These are phyloP conservation scores for Clanis bilineata DNA, from an alignment of 2,888 invertebrate genomes.

Conservation along the genomic window DNA sequence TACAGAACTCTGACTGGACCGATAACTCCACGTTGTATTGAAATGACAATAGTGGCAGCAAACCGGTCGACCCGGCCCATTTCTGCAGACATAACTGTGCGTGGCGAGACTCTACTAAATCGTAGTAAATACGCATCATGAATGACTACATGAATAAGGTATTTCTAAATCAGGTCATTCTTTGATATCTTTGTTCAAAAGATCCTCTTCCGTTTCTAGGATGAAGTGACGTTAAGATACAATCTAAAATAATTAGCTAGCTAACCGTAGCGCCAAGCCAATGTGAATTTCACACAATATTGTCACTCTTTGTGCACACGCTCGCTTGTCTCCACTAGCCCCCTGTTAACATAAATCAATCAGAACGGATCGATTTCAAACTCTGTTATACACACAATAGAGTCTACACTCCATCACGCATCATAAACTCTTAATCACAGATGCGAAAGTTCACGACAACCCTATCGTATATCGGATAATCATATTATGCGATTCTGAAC, in stretches of 20 bases:
- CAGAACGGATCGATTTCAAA: slow-evolving; percentile 21
- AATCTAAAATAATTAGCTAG: slow-evolving; percentile 12
- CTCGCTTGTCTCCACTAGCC: slow-evolving; percentile 49
- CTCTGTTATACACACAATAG: not conserved
- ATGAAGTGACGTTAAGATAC: slow-evolving; percentile 3
- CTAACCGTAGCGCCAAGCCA: slow-evolving; percentile 23
- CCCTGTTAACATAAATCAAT: slow-evolving; percentile 36
- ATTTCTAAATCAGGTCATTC: no score
- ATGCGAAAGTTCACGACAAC: slow-evolving; percentile 40
- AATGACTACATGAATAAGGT: no score
- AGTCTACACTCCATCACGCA: slow-evolving; percentile 5
- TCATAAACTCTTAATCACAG: slow-evolving; percentile 46
- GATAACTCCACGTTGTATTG: no score
- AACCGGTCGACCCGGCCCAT: no score
- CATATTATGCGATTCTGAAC: slow-evolving; percentile 42
- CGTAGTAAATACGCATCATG: no score
- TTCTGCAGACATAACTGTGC: no score
- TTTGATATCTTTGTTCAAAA: no score
- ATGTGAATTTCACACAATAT: slow-evolving; percentile 54
- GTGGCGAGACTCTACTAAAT: no score
- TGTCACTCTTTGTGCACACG: slow-evolving; percentile 49
- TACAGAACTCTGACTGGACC: no score
- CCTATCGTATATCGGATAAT: slow-evolving; percentile 37
- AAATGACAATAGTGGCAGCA: no score
- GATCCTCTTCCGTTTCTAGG: no score